These are phyloP conservation scores for Oegoconia quadripuncta DNA, from an alignment of 2,888 invertebrate species.

Conservation along the genomic window DNA sequence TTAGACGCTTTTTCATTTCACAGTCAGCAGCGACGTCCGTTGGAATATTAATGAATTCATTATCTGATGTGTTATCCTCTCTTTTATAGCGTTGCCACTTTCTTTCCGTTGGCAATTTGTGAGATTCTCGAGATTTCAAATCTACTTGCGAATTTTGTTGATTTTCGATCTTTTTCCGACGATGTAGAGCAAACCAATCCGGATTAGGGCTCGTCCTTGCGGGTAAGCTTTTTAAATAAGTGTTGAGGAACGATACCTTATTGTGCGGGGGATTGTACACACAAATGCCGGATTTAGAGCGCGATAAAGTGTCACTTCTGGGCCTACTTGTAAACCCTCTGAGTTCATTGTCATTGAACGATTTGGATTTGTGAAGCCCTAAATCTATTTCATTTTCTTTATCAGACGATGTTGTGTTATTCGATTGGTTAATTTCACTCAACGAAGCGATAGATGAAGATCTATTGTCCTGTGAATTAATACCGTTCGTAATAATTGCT, in stretches of 20 bases:
- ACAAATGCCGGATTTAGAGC: slow-evolving; percentile 58
- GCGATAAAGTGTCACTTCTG: slow-evolving; percentile 39
- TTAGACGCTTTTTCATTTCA: slow-evolving; percentile 71
- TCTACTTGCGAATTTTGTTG: slow-evolving; percentile 36
- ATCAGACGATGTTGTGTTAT: slow-evolving; percentile 33
- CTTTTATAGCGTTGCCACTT: slow-evolving; percentile 33
- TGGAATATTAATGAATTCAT: slow-evolving; percentile 61
- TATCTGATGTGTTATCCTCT: slow-evolving; percentile 53
- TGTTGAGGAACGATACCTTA: slow-evolving; percentile 72
- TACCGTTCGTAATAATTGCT: slow-evolving; percentile 26
- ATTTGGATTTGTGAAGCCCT: slow-evolving; percentile 62
- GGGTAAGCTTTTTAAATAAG: slow-evolving; percentile 74
- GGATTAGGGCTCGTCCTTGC: slow-evolving; percentile 60
- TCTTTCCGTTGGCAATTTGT: slow-evolving; percentile 41
- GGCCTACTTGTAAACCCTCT: slow-evolving; percentile 34
- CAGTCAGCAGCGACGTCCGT: slow-evolving; percentile 64
- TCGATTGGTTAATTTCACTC: slow-evolving; percentile 37
- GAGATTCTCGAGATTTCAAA: slow-evolving; percentile 35
- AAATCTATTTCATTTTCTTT: slow-evolving; percentile 41
- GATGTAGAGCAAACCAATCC: slow-evolving; percentile 61
- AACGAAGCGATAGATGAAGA: slow-evolving; percentile 40
- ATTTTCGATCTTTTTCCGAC: slow-evolving; percentile 47
- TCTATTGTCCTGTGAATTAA: slow-evolving; percentile 27
- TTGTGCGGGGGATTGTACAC: slow-evolving; percentile 61
- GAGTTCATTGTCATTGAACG: slow-evolving; percentile 52